A percentile compares a stretch with the other conserved stretches of the same genome.
Evolutionary conservation across 2,797 vertebrate species (phyloP).

Genomic region (Sebastes miniatus): DNA sequence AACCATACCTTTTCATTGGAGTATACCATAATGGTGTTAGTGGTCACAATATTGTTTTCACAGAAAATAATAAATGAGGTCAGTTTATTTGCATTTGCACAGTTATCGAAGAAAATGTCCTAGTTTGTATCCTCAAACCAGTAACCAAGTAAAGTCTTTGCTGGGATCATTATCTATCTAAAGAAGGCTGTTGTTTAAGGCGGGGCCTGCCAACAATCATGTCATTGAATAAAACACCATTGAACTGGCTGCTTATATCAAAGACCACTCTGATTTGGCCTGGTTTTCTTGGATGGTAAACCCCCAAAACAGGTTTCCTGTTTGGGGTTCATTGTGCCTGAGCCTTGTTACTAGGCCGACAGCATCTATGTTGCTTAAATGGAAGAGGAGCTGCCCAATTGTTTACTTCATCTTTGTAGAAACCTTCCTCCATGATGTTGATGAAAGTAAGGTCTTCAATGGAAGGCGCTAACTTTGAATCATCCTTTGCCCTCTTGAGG

Average conservation of each 20-base stretch:
- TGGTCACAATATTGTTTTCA: neutral
- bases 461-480: too few species aligned
- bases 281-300: neutral
- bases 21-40: neutral
- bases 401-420: neutral
- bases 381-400: neutral
- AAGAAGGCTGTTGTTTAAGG: too few species aligned
- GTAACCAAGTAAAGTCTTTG: too few species aligned
- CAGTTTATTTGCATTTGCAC: neutral
- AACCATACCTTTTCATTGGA: neutral
- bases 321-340: neutral
- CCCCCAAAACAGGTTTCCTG: neutral
- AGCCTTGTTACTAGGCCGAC: neutral
- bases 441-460: neutral
- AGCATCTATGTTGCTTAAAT: neutral
- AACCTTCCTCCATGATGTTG: neutral
- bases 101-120: neutral
- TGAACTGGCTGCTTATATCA: too few species aligned
- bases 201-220: too few species aligned
- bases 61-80: neutral
- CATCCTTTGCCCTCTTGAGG: too few species aligned
- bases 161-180: too few species aligned
- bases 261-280: too few species aligned
- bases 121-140: neutral
- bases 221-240: too few species aligned